Conservation (phyloP, 2,888 invertebrate genomes). For the Hoplodrina blanda region DNA sequence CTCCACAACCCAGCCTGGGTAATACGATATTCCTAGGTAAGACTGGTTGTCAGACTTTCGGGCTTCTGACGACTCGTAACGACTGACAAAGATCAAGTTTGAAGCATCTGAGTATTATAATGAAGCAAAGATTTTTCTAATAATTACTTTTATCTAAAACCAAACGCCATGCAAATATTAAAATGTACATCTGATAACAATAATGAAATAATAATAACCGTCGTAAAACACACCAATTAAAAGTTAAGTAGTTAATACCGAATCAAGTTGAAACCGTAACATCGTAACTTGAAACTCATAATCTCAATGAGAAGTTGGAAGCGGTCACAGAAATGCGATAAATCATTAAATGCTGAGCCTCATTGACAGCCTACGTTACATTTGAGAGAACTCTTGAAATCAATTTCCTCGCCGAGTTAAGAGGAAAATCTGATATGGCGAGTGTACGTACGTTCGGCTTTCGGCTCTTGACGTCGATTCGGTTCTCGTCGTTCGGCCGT, state of each 20-base stretch:
- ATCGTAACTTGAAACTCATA: conserved; percentile 64
- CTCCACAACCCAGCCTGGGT: no score
- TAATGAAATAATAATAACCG: background rate
- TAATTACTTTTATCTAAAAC: no score
- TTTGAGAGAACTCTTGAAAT: conserved; percentile 82
- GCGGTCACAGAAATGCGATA: conserved; percentile 71
- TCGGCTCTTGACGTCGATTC: conserved; percentile 56
- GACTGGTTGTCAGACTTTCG: no score
- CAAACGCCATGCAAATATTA: no score
- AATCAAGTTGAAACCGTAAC: conserved; percentile 54
- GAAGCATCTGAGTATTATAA: no score
- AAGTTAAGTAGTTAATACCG: conserved; percentile 44
- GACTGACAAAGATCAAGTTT: no score
- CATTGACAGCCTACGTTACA: conserved; percentile 79
- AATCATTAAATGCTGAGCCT: conserved; percentile 75
- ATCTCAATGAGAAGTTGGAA: conserved; percentile 64
- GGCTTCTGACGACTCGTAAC: no score
- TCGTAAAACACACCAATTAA: conserved; percentile 39
- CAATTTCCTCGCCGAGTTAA: conserved; percentile 84
- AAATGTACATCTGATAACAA: no score
- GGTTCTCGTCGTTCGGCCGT: conserved; percentile 53
- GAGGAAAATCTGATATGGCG: conserved; percentile 79
- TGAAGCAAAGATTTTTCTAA: no score
- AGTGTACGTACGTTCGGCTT: conserved; percentile 41
- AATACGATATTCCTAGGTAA: no score